These are phyloP conservation scores for Heliothis subflexa DNA, from an alignment of 1,140 invertebrate genomes.

Conservation along the genomic window DNA sequence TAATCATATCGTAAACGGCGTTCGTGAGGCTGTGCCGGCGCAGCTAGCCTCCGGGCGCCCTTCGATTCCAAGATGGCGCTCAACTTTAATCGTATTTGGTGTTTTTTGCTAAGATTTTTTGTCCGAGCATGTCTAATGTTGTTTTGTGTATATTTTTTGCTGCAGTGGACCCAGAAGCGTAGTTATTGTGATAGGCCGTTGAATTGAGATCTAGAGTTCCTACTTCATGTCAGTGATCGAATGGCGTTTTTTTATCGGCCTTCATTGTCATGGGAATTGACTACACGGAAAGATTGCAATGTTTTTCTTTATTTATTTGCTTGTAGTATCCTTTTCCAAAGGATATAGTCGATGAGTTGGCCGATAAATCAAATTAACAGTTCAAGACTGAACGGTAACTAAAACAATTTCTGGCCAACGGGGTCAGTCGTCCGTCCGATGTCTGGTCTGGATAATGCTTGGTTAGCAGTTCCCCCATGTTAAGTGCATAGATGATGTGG, in stretches of 20 bases:
- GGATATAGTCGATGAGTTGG: too few species aligned
- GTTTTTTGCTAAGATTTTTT: conserved; percentile 37
- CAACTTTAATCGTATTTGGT: conserved; percentile 58
- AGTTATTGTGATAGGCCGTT: conserved; percentile 12
- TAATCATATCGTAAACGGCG: conserved; percentile 76
- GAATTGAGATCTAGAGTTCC: conserved; percentile 12
- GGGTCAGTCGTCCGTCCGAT: too few species aligned
- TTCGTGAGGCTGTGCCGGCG: conserved; percentile 60
- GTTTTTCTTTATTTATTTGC: too few species aligned
- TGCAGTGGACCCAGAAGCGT: conserved; percentile 17
- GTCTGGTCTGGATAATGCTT: too few species aligned
- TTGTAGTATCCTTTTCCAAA: neutral
- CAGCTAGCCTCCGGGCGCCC: conserved; percentile 60
- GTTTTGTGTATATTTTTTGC: conserved; percentile 18
- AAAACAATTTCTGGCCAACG: too few species aligned
- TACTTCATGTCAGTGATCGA: neutral
- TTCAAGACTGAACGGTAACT: too few species aligned
- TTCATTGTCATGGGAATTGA: neutral
- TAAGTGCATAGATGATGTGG: neutral
- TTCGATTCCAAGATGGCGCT: conserved; percentile 65
- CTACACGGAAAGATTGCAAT: neutral
- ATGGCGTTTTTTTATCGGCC: neutral
- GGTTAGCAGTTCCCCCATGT: too few species aligned
- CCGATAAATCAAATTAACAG: too few species aligned
- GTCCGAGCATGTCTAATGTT: conserved; percentile 19